phyloP scores from a whole-genome alignment of 1,140 invertebrate genomes.

The Drosophila tani region DNA sequence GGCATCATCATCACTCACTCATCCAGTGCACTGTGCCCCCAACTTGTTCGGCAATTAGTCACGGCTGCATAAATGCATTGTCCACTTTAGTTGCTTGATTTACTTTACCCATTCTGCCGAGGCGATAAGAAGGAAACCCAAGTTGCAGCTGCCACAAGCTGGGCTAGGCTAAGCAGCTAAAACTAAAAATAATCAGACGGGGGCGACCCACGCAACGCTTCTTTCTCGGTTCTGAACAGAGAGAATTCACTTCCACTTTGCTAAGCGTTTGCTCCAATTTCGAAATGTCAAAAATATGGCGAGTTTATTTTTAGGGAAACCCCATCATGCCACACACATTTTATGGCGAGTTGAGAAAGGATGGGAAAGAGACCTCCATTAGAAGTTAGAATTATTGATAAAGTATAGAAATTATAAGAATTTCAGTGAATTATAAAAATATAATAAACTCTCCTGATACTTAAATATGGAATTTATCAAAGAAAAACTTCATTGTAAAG shows the following conservation, averaged over 20 bases:
- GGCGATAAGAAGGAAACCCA: conserved; percentile 13
- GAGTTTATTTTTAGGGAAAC: conserved; percentile 46
- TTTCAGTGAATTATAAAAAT: too few relatives aligned
- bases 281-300: conserved; percentile 62
- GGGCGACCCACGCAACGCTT: conserved; percentile 73
- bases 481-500: background rate
- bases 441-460: background rate
- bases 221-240: background rate
- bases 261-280: conserved; percentile 66
- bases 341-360: conserved; percentile 4
- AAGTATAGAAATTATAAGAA: too few relatives aligned
- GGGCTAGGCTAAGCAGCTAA: background rate
- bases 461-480: background rate
- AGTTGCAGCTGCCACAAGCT: conserved; percentile 12
- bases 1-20: conserved; percentile 44
- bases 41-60: conserved; percentile 69
- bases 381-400: background rate
- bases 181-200: conserved; percentile 58
- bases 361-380: conserved; percentile 24
- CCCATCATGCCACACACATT: conserved; percentile 26
- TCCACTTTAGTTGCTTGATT: conserved; percentile 30
- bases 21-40: conserved; percentile 45
- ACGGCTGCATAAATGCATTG: conserved; percentile 40
- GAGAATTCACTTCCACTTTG: conserved; percentile 10
- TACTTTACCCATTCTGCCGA: background rate